Evolutionary conservation across 92 coral and sea anemone genomes (phyloP), one percentile per base, ranked within the genome.

Genomic region (Palythoa grandiflora): DNA sequence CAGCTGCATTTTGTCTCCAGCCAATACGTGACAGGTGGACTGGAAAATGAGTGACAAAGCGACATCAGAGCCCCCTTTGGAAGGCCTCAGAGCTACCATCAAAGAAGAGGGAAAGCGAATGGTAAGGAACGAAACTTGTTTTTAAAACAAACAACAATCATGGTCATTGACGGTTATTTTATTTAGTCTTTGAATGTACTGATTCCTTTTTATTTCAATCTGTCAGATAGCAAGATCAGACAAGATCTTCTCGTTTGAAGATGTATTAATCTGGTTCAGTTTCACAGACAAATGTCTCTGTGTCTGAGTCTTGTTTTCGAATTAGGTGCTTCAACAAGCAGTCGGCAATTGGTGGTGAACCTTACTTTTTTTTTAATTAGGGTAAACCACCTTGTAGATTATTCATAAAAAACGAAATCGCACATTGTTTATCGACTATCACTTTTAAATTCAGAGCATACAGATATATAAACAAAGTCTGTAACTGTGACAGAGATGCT

Each of bases 211-310:
- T 28, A 16, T n/a, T 74, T 6, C 16, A 74, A 44, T 74, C 44
- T 7, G 44, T 39, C 78, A 74, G 78, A 74, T 36, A 71, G 76
- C n/a, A 71, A 71, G 76, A 71, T 71, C 76, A 28, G 50, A 50
- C 48, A 71, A 71, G 76, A 28, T 28, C 28, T 28, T 37, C 76
- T 71, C 76, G 78, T n/a, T 74, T 74, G 54, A 74, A 74, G 57
- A 15, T 74, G 54, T 17, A 5, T 20, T 13, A 74, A 74, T 15
- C 78, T 6, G 21, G 16, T 74, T 74, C 78, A 74, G 78, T 40
- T 74, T 74, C 54, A 37, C 54, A 74, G 47, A 47, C 78, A 44
- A 74, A 44, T 54, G 78, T 74, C 38, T 74, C 78, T 3, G 11
- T 15, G 19, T 72, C 17, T 6, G 78, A 44, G 12, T 74, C 78